Base-by-base conservation (phyloP, 2,888 invertebrate genomes). In the Hofmannophila pseudospretella region DNA sequence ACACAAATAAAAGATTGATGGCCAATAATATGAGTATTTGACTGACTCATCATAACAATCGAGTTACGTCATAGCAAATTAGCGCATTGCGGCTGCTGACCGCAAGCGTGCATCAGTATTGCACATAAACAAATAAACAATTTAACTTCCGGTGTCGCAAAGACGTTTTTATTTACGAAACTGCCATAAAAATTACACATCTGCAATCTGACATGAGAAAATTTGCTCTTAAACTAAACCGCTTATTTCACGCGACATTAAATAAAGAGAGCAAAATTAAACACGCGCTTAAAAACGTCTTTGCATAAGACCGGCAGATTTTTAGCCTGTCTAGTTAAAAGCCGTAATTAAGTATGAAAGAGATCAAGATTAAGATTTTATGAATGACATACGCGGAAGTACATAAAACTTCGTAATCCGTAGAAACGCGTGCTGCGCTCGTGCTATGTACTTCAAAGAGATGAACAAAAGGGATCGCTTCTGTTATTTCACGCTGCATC, bases 261-360 rank as follows among this genome's bases (percentile, higher is more conserved):
- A 46, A 38, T 39, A 38, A 47, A 16, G 37, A 33, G 25, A 39
- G 16, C 27, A 10, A 7, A 31, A 34, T 34, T 23, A 23, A 46
- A 23, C n/a, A 23, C n/a, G n/a, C 23, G 23, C 23, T 42, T 48
- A 51, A 45, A 48, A 54, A 37, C 40, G 50, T 41, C 41, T 54
- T 54, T 71, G 69, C 60, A 61, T 71, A 71, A 72, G 57, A 38
- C 51, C 42, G 52, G 51, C n/a, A n/a, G n/a, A n/a, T n/a, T n/a
- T n/a, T n/a, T n/a, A n/a, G n/a, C n/a, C n/a, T n/a, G n/a, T 49
- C 43, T 39, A 52, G 40, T 71, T 16, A 32, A 32, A 20, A 23
- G 13, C 2, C n/a, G 12, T 11, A 32, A 32, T 32, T 32, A 23
- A 20, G 39, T 37, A 34, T 37, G 43, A 40, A 40, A 38, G 35